Evolutionary conservation across 1,140 invertebrate species (phyloP), one percentile per base, ranked within the genome.

Genomic region (Arion vulgaris): DNA sequence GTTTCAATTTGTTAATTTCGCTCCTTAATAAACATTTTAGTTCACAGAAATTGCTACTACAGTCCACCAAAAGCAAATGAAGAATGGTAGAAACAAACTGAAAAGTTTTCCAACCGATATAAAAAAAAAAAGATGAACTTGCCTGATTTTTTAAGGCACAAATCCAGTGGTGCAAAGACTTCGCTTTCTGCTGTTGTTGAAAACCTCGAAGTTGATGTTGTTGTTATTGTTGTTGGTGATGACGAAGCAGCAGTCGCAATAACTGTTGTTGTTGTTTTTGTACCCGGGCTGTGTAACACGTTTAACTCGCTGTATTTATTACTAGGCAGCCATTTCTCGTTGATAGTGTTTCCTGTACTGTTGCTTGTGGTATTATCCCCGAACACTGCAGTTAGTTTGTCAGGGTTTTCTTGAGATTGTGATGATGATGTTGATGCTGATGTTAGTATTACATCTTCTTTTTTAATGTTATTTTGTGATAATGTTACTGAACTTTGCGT

Each of bases 71-170:
- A n/a, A n/a, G n/a, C n/a, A n/a, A n/a, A n/a, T n/a, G n/a, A n/a
- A n/a, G n/a, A n/a, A n/a, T n/a, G n/a, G n/a, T n/a, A n/a, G n/a
- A n/a, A n/a, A n/a, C n/a, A n/a, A n/a, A n/a, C n/a, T n/a, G n/a
- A n/a, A n/a, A n/a, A n/a, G n/a, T n/a, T n/a, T n/a, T n/a, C n/a
- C n/a, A n/a, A n/a, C n/a, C n/a, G n/a, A n/a, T n/a, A n/a, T n/a
- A 45, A 45, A 7, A 15, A 45, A 45, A 7, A 7, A 45, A 45
- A 7, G 41, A 45, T 45, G 26, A n/a, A 39, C 69, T 49, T 72
- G 68, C 79, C 79, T 49, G 79, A 72, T 51, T 80, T 80, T 51
- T 72, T 80, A 2, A 80, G 66, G 41, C 79, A 80, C 26, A 80
- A 39, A 51, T 80, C 79, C 4, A 80, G 39, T 32, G 79, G 66